phyloP scores from a whole-genome alignment of 2,113 vertebrate genomes.

The Fregata magnificens region DNA sequence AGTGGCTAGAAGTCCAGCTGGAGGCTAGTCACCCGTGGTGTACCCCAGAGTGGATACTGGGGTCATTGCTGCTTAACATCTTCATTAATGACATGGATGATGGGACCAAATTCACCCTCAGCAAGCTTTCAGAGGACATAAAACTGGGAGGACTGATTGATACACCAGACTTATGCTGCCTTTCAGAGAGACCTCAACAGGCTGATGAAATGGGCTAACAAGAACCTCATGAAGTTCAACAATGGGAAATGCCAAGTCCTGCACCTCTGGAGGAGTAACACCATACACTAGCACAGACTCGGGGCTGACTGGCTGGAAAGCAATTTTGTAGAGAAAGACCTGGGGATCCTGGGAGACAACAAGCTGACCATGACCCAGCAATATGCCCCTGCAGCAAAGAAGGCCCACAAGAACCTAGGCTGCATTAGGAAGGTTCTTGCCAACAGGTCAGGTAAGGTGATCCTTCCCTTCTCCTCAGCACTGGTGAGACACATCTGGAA shows the following conservation, averaged over 20 bases:
- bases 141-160: neutral
- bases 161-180: neutral
- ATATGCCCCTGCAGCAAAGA: neutral
- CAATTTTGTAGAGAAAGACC: neutral
- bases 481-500: neutral
- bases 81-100: neutral
- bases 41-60: neutral
- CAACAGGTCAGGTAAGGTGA: neutral
- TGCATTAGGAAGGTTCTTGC: neutral
- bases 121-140: neutral
- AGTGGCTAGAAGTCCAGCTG: neutral
- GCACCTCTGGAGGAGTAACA: neutral
- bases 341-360: neutral
- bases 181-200: neutral
- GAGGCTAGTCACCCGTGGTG: neutral
- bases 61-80: neutral
- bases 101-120: neutral
- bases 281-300: neutral
- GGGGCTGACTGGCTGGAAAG: neutral
- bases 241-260: neutral
- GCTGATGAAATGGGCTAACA: neutral
- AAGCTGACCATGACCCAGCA: neutral
- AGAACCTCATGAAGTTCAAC: neutral
- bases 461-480: neutral
- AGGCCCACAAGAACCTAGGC: too few relatives aligned